Conservation (phyloP, 37 sponge, comb jelly and placozoan genomes). For the Trichoplax adhaerens region DNA sequence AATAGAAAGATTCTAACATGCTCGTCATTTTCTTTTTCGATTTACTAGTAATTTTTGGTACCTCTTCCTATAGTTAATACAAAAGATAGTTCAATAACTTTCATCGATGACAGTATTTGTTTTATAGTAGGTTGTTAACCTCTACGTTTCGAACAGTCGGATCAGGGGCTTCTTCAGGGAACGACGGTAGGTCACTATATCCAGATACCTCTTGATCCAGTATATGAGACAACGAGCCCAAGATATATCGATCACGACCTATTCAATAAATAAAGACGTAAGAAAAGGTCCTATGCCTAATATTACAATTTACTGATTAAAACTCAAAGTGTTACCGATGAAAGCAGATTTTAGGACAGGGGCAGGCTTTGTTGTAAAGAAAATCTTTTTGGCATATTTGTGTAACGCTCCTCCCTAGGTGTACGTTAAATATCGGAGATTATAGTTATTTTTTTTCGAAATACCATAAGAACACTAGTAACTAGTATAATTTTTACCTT, state of each 20-base stretch:
- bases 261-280: not conserved
- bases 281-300: not conserved
- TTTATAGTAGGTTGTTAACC: not conserved
- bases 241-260: constrained; percentile 68
- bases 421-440: constrained; percentile 6
- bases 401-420: constrained; percentile 30
- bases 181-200: constrained; percentile 67
- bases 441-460: not conserved
- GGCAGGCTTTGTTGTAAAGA: constrained; percentile 85
- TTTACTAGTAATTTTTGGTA: constrained; percentile 9
- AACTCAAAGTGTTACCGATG: constrained; percentile 26
- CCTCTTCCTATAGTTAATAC: not conserved
- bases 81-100: not conserved
- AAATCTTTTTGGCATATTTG: constrained; percentile 96
- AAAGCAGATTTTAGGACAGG: constrained; percentile 71
- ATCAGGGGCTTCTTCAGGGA: constrained; percentile 77
- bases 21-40: constrained; percentile 16
- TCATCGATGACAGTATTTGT: not conserved
- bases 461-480: not conserved
- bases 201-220: constrained; percentile 66
- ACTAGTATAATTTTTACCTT: constrained; percentile 1
- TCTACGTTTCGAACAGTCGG: constrained; percentile 62
- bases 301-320: not conserved
- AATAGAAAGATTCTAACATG: constrained; percentile 2
- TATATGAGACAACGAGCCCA: constrained; percentile 83